Evolutionary conservation across 2,797 vertebrate species (phyloP), one percentile per base, ranked within the genome.

Genomic region (Danio tinwini): DNA sequence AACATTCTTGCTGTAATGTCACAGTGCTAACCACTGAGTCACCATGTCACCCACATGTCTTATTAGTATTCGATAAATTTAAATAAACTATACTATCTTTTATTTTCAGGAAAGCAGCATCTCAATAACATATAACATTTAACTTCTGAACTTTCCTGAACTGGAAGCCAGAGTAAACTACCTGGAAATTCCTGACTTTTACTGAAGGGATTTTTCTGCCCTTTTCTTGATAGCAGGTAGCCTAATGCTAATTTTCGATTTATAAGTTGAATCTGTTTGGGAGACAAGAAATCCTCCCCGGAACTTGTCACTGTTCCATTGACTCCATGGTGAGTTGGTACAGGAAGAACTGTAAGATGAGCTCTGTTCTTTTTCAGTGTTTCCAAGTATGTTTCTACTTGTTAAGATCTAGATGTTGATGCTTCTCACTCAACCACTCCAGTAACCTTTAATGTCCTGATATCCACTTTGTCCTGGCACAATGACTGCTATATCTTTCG

Each of bases 201-300:
- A 52, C 52, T 72, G n/a, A n/a, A 73, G 70, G 39, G 37, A 58
- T 58, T 58, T 39, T 73, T 59, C 53, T 73, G 40, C 42, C 13
- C 42, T 59, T 47, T 44, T 74, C 17, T 37, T 74, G n/a, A 59
- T 5, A 74, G 19, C 19, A 61, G 53, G 17, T 58, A 2, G 19
- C 14, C 1, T 52, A 42, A 14, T 8, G 14, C 16, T 58, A 62
- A 74, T 5, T 45, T 56, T 16, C 16, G 17, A 17, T 6, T 61
- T 37, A 62, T 4, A 13, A 6, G 45, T 74, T 14, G 40, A 63
- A 5, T 74, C 58, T 39, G 4, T 63, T 8, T 75, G 58, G 17
- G 1, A 16, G 58, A 75, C 7, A 5, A 45, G 29, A 40, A 29
- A 75, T 50, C 16, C 58, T 62, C 4, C 44, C 16, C 3, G 17